Evolutionary conservation across 1,140 invertebrate species (phyloP), one percentile per base, ranked within the genome.

Genomic region (Drosophila athabasca): DNA sequence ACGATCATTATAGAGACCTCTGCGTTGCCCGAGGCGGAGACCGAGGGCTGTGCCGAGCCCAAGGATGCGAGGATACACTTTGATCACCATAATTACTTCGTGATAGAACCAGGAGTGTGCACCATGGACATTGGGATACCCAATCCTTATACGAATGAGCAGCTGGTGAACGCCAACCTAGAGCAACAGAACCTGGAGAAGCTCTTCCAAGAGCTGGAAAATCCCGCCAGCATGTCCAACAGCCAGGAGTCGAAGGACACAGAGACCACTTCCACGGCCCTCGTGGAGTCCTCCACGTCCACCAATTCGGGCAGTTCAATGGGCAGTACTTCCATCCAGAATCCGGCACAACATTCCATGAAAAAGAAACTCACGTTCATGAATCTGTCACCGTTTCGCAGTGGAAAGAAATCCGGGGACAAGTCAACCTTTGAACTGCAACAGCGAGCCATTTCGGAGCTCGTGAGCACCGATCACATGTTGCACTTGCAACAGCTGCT

Each of bases 11-110:
- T 90, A 29, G 90, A 90, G 19, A 85, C 90, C 0, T 89, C 87
- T 1, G 76, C 58, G 1, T 17, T 75, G 61, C 71, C 71, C 4
- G 81, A 79, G 2, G 53, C 70, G 2, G 87, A 80, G n/a, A 41
- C 66, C 1, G 83, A 88, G 13, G 39, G 78, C 62, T 2, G 58
- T 66, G 22, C 67, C 52, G 19, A 49, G 54, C 1, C 62, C 64
- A 3, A 24, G 57, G 52, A 50, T 57, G 60, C 11, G 22, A 35
- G 59, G 39, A 24, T 58, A 43, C 44, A 76, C 48, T 91, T 88
- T n/a, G 90, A 91, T 9, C 90, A 91, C 61, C 90, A 91, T 41
- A 91, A 91, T 54, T 91, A 91, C 41, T 91, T 91, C 73, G 81
- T 91, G 24, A 91, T 91, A 9, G 90, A 91, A 19, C 90, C 90